Conservation (phyloP, 2,888 invertebrate species). For the Oxystoma pomonae region DNA sequence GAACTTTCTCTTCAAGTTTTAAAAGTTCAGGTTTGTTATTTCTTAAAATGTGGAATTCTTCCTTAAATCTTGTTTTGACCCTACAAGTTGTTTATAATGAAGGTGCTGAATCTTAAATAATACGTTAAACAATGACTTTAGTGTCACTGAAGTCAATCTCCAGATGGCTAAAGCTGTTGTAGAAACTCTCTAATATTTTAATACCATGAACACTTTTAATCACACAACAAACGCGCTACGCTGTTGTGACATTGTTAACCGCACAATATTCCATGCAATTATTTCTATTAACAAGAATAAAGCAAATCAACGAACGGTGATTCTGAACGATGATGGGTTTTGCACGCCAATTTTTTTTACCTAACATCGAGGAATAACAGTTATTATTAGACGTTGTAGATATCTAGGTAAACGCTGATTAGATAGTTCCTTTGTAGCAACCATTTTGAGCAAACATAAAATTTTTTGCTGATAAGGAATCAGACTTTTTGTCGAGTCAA, state of each 20-base stretch:
- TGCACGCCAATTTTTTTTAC: not conserved
- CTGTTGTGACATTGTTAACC: not conserved
- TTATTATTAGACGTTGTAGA: not conserved
- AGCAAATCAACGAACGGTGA: not conserved
- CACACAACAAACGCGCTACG: not conserved
- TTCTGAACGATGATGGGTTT: not conserved
- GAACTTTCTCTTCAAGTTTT: too few relatives aligned
- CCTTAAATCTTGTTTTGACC: too few relatives aligned
- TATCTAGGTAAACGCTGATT: not conserved
- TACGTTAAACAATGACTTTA: too few relatives aligned
- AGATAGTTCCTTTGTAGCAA: not conserved
- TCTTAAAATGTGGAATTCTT: too few relatives aligned
- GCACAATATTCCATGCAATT: too few relatives aligned
- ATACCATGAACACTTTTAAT: not conserved
- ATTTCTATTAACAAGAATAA: not conserved
- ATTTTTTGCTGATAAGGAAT: too few relatives aligned
- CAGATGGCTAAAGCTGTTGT: too few relatives aligned
- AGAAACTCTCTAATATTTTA: not conserved
- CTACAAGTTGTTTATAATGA: too few relatives aligned
- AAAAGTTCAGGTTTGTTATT: too few relatives aligned
- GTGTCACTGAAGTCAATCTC: too few relatives aligned
- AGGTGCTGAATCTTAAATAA: too few relatives aligned
- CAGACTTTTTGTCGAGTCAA: too few relatives aligned
- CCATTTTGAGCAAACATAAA: not conserved
- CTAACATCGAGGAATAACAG: not conserved